Evolutionary conservation across 1,140 invertebrate species (phyloP).

Genomic region (Drosophila virilis): DNA sequence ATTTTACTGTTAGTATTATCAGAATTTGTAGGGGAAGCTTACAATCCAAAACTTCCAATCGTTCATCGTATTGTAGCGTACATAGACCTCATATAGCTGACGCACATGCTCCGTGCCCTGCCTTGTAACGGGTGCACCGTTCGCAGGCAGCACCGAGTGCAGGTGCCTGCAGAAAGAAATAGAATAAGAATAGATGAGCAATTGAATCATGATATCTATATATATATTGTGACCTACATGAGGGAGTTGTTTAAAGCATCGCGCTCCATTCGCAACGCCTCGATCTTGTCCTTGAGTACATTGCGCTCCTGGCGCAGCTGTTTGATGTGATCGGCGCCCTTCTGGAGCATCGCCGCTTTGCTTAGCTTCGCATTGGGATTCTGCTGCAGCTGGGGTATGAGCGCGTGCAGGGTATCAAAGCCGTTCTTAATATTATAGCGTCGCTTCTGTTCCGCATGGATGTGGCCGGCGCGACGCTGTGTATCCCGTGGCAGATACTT

Average conservation of each 20-base stretch:
- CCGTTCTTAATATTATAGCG: constrained; percentile 99
- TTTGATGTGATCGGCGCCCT: constrained; percentile 97
- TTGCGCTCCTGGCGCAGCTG: constrained; percentile 94
- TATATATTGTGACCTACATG: constrained; percentile 86
- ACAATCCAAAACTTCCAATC: constrained; percentile 99
- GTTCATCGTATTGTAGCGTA: constrained; percentile 92
- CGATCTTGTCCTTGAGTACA: constrained; percentile 95
- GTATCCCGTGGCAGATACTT: constrained; percentile 78
- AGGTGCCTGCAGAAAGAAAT: constrained; percentile 88
- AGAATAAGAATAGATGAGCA: not conserved
- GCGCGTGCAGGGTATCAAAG: constrained; percentile 96
- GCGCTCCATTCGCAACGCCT: constrained; percentile 93
- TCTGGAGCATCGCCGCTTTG: constrained; percentile 98
- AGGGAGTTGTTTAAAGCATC: constrained; percentile 96
- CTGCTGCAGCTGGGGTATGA: constrained; percentile 96
- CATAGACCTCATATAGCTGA: constrained; percentile 97
- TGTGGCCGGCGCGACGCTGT: constrained; percentile 92
- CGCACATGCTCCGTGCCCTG: constrained; percentile 96
- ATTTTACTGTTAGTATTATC: too few species aligned
- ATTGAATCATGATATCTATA: constrained; percentile 84
- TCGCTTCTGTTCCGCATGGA: constrained; percentile 99
- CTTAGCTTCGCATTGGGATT: constrained; percentile 96
- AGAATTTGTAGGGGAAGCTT: constrained; percentile 36
- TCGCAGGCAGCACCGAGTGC: constrained; percentile 97
- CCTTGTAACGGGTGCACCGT: constrained; percentile 95